Percentiles rank a stretch among this genome's conserved stretches.
Conservation (phyloP, 2,888 invertebrate species). For the Stenodema calcarata region DNA sequence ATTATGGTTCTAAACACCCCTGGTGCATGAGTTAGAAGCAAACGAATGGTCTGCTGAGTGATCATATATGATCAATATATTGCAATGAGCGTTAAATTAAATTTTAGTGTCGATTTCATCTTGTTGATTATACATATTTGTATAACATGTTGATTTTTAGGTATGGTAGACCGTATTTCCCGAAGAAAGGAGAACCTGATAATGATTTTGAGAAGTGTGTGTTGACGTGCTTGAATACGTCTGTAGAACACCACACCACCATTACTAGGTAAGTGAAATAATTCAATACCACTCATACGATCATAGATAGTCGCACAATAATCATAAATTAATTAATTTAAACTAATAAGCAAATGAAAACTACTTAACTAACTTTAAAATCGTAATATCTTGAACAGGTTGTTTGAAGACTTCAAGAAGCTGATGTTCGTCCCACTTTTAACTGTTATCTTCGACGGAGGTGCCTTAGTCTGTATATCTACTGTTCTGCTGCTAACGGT, state of each 20-base stretch:
- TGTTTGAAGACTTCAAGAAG: constrained; percentile 19
- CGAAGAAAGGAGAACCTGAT: not conserved
- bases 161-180: not conserved
- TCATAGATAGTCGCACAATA: no score
- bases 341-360: no score
- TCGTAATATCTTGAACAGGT: not conserved
- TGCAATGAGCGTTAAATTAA: no score
- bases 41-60: no score
- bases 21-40: no score
- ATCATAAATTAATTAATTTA: no score
- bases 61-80: no score
- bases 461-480: constrained; percentile 15
- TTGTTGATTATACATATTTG: no score
- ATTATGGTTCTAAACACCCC: no score
- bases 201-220: constrained; percentile 3
- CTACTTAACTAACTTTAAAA: no score
- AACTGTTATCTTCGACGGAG: constrained; percentile 31
- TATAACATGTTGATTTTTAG: not conserved
- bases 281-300: not conserved
- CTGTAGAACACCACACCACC: not conserved
- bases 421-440: constrained; percentile 28
- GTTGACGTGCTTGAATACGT: not conserved
- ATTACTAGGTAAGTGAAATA: constrained; percentile 1
- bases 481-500: not conserved
- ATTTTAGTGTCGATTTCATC: no score